These are phyloP conservation scores for Neria commutata DNA, from an alignment of 2,888 invertebrate genomes.

Conservation along the genomic window DNA sequence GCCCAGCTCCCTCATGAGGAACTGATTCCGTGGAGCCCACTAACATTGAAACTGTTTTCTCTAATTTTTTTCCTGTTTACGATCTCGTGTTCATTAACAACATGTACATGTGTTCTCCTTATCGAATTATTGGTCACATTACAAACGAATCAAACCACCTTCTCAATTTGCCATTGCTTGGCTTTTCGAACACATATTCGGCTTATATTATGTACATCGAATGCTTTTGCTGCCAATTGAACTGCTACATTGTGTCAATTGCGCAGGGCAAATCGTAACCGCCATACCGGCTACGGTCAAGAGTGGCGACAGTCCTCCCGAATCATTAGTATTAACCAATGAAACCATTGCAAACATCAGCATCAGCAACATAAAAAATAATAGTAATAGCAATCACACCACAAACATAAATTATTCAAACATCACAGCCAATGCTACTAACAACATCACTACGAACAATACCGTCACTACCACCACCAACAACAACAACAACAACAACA, in stretches of 20 bases:
- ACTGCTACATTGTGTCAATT: slow-evolving; percentile 14
- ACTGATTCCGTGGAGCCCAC: background rate
- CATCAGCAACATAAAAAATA: slow-evolving; percentile 33
- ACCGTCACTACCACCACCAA: slow-evolving; percentile 19
- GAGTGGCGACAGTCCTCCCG: slow-evolving; percentile 58
- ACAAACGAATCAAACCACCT: background rate
- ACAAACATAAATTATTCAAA: slow-evolving; percentile 17
- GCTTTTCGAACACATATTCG: background rate
- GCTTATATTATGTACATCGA: slow-evolving; percentile 18
- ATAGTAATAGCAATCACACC: slow-evolving; percentile 30
- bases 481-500: slow-evolving; percentile 30
- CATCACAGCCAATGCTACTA: slow-evolving; percentile 37
- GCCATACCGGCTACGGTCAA: slow-evolving; percentile 60
- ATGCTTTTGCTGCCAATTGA: too few species aligned
- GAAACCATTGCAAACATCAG: slow-evolving; percentile 30
- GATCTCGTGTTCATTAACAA: slow-evolving; percentile 20
- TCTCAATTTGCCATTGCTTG: slow-evolving; percentile 12
- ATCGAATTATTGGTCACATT: background rate
- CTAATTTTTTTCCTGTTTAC: slow-evolving; percentile 16
- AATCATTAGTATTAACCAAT: slow-evolving; percentile 49
- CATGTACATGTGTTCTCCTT: slow-evolving; percentile 6
- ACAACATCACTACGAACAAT: slow-evolving; percentile 32
- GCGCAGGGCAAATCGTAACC: slow-evolving; percentile 59
- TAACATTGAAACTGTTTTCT: background rate
- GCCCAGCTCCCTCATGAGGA: background rate